phyloP scores from a whole-genome alignment of 2,888 invertebrate species.

The Synanthedon myopaeformis region DNA sequence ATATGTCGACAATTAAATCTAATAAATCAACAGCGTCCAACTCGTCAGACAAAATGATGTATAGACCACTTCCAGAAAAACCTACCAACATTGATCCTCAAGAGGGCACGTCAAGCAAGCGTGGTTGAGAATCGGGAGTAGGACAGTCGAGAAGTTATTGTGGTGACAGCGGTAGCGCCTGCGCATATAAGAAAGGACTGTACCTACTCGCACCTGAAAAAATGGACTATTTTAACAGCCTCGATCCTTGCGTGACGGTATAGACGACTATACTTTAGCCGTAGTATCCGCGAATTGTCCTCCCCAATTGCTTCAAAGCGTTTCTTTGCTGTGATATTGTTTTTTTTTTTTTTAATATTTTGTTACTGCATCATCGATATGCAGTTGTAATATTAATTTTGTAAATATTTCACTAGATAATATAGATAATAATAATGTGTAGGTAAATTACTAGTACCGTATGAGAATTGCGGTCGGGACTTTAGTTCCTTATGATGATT shows the following conservation, averaged over 20 bases:
- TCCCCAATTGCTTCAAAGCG: slow-evolving; percentile 7
- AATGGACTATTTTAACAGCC: slow-evolving; percentile 16
- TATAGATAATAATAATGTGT: not conserved
- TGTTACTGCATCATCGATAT: slow-evolving; percentile 33
- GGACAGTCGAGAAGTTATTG: not conserved
- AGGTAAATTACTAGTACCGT: not conserved
- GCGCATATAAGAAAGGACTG: not conserved
- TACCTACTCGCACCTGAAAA: not conserved
- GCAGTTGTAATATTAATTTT: slow-evolving; percentile 29
- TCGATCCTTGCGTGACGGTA: slow-evolving; percentile 19
- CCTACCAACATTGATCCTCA: slow-evolving; percentile 51
- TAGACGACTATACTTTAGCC: slow-evolving; percentile 2
- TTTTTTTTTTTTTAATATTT: slow-evolving; percentile 15
- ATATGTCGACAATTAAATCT: slow-evolving; percentile 35
- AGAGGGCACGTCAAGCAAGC: slow-evolving; percentile 49
- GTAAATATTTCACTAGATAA: slow-evolving; percentile 33
- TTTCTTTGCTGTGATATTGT: slow-evolving; percentile 64
- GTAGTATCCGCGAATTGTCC: not conserved
- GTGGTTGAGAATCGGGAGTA: slow-evolving; percentile 27
- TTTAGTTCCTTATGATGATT: too few species aligned
- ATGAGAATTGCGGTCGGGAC: not conserved
- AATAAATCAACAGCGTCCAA: slow-evolving; percentile 41
- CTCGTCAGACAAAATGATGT: slow-evolving; percentile 71
- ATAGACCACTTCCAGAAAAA: slow-evolving; percentile 77
- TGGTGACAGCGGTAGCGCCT: not conserved